Conservation (phyloP, 2,888 invertebrate genomes). For the Koerneria pararmatus region DNA sequence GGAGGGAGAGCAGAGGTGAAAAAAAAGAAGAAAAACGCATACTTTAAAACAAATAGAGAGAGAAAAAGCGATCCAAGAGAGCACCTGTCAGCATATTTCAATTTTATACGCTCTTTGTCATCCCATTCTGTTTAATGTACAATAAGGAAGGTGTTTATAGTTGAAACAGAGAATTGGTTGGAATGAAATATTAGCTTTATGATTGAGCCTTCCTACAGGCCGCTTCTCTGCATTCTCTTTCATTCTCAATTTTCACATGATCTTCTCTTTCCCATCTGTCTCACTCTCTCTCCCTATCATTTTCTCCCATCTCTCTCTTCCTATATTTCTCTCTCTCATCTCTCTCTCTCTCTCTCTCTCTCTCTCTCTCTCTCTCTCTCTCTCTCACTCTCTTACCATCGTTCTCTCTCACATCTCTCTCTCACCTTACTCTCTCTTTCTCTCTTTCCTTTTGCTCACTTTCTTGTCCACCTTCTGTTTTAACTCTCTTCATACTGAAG, state of each 20-base stretch:
- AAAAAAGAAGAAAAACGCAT: not conserved
- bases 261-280: not conserved
- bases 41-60: too few relatives aligned
- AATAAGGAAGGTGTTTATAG: too few relatives aligned
- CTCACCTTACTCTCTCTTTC: constrained; percentile 18
- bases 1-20: too few relatives aligned
- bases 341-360: constrained; percentile 18
- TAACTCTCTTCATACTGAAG: not conserved
- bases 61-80: too few relatives aligned
- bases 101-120: too few relatives aligned
- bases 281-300: not conserved
- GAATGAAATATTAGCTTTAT: too few relatives aligned
- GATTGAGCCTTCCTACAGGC: too few relatives aligned
- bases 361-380: constrained; percentile 13
- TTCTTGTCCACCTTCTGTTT: constrained; percentile 6
- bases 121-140: too few relatives aligned
- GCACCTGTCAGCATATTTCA: too few relatives aligned
- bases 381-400: constrained; percentile 6
- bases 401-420: not conserved
- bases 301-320: not conserved
- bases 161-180: too few relatives aligned
- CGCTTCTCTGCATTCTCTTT: too few relatives aligned
- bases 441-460: constrained; percentile 9
- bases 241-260: not conserved
- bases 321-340: not conserved